Conservation (phyloP, 2,797 vertebrate species). For the Trematomus bernacchii region DNA sequence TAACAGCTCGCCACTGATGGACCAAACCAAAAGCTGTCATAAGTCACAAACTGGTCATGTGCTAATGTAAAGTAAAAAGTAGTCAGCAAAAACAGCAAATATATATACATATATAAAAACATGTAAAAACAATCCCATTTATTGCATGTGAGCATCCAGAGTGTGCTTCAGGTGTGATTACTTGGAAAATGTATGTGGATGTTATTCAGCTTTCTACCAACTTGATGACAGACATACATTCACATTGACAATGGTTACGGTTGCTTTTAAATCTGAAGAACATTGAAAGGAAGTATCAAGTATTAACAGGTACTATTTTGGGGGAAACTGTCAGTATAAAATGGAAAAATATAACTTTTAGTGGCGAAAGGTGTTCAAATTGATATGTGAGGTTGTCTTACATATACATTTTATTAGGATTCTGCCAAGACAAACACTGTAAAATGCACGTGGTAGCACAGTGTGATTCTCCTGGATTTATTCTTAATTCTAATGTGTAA, state of each 20-base stretch:
- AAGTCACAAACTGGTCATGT: not conserved
- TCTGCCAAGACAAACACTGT: conserved; percentile 23
- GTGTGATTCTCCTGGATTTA: conserved; percentile 21
- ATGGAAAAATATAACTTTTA: conserved; percentile 1
- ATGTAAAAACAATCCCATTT: not conserved
- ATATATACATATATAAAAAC: no score
- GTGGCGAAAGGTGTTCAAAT: not conserved
- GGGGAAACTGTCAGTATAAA: not conserved
- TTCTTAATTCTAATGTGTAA: not conserved
- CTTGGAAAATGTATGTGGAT: not conserved
- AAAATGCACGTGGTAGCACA: conserved; percentile 20
- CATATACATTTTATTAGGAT: conserved; percentile 18
- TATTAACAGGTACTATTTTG: not conserved
- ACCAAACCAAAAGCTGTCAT: not conserved
- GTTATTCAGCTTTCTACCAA: conserved; percentile 1
- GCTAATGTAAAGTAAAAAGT: not conserved
- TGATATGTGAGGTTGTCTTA: not conserved
- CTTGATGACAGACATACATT: not conserved
- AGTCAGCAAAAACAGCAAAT: not conserved
- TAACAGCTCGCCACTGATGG: no score
- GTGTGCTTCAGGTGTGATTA: not conserved
- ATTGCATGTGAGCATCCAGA: not conserved
- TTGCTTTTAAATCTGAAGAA: not conserved
- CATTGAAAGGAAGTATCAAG: not conserved
- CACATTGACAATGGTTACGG: not conserved